Evolutionary conservation across 2,888 invertebrate species (phyloP).

Genomic region (Rutpela maculata): DNA sequence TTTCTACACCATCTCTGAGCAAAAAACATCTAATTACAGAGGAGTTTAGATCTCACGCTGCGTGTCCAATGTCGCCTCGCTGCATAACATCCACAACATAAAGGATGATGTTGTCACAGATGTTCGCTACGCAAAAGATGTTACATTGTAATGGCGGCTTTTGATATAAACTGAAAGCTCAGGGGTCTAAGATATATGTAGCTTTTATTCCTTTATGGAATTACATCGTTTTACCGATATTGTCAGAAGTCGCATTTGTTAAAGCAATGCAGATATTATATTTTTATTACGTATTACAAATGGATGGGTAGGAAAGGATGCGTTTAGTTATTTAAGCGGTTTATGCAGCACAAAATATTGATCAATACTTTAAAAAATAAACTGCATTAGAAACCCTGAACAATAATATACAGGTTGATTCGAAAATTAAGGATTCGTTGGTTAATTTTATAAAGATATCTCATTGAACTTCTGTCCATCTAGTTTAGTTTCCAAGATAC

Average conservation of each 20-base stretch:
- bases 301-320: background rate
- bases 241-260: background rate
- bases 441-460: too few relatives aligned
- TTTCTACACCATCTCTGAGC: background rate
- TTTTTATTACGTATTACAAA: background rate
- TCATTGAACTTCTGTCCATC: too few relatives aligned
- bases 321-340: background rate
- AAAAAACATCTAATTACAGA: conserved; percentile 7
- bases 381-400: too few relatives aligned
- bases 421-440: too few relatives aligned
- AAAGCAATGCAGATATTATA: conserved; percentile 16
- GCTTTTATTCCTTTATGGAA: conserved; percentile 33
- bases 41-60: background rate
- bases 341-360: background rate
- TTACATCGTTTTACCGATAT: conserved; percentile 7
- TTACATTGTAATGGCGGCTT: conserved; percentile 28
- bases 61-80: background rate
- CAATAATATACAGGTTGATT: too few relatives aligned
- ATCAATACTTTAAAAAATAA: background rate
- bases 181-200: conserved; percentile 24
- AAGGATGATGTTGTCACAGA: conserved; percentile 19
- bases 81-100: conserved; percentile 5
- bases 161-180: conserved; percentile 26
- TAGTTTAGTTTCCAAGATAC: too few relatives aligned
- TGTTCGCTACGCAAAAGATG: conserved; percentile 17